phyloP scores from a whole-genome alignment of 2,888 invertebrate species.

The Agriopis marginaria region DNA sequence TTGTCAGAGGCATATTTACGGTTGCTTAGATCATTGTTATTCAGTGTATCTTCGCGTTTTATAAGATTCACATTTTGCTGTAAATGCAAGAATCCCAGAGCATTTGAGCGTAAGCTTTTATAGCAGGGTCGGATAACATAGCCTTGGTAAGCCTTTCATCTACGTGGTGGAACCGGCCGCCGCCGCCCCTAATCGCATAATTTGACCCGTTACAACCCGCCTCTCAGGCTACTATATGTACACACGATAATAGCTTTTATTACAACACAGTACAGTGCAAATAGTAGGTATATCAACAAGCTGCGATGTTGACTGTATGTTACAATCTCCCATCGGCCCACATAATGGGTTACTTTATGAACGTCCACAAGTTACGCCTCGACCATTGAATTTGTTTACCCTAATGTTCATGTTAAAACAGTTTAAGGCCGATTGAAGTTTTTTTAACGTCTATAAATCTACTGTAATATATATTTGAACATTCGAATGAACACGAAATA shows the following conservation, averaged over 20 bases:
- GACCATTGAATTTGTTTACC: slow-evolving; percentile 24
- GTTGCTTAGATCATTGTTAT: slow-evolving; percentile 11
- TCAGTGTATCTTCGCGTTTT: slow-evolving; percentile 16
- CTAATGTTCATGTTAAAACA: slow-evolving; percentile 25
- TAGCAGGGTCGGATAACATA: slow-evolving; percentile 55
- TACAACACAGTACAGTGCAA: slow-evolving; percentile 26
- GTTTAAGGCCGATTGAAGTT: slow-evolving; percentile 2
- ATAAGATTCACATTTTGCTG: slow-evolving; percentile 46
- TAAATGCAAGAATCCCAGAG: slow-evolving; percentile 52
- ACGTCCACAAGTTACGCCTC: slow-evolving; percentile 32
- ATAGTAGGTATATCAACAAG: slow-evolving; percentile 15
- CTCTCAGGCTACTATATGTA: slow-evolving; percentile 28
- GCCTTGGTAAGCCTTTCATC: slow-evolving; percentile 67
- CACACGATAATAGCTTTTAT: slow-evolving; percentile 40
- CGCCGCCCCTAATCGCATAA: slow-evolving; percentile 61
- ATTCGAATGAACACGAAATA: too few species aligned
- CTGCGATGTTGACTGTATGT: slow-evolving; percentile 26
- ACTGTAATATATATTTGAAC: too few species aligned
- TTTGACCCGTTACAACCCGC: slow-evolving; percentile 54
- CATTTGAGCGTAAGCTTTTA: slow-evolving; percentile 57
- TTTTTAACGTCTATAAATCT: too few species aligned
- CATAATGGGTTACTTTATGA: slow-evolving; percentile 45
- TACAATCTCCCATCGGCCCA: slow-evolving; percentile 44
- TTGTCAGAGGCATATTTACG: not conserved
- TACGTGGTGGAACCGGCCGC: slow-evolving; percentile 50